A percentile compares a stretch with the other conserved stretches of the same genome.
Conservation (phyloP, 2,888 invertebrate genomes). For the Macrosoma leucophasiata region DNA sequence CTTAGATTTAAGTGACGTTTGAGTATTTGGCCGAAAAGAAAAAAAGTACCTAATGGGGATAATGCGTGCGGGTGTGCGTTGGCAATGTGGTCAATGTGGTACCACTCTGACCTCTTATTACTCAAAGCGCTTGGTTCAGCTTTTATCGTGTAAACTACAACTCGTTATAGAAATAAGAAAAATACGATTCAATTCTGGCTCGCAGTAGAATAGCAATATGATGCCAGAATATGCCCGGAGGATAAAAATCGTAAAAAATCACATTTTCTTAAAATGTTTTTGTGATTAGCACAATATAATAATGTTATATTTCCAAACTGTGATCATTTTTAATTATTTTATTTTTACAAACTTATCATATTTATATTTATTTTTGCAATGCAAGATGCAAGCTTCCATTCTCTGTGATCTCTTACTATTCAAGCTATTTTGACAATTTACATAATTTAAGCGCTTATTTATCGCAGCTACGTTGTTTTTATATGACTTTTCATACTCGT, state of each 20-base stretch:
- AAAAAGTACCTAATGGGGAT: too few species aligned
- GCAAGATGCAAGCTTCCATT: constrained; percentile 52
- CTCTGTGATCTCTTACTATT: constrained; percentile 54
- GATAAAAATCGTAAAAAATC: constrained; percentile 2
- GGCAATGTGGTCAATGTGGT: too few species aligned
- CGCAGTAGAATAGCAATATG: too few species aligned
- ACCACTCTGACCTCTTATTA: too few species aligned
- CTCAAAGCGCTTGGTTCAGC: too few species aligned
- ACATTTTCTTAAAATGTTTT: constrained; percentile 2
- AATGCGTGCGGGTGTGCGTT: too few species aligned
- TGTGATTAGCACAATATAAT: background rate
- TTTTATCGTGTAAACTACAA: too few species aligned
- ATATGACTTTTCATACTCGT: constrained; percentile 44
- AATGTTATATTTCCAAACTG: background rate
- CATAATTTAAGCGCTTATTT: constrained; percentile 11
- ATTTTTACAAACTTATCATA: background rate
- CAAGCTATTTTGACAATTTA: constrained; percentile 17
- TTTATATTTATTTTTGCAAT: background rate
- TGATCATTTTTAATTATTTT: constrained; percentile 1
- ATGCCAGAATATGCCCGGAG: too few species aligned
- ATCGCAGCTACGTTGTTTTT: constrained; percentile 19
- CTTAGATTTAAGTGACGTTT: too few species aligned
- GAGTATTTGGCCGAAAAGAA: too few species aligned
- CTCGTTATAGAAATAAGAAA: too few species aligned
- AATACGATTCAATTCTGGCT: too few species aligned